Conservation (phyloP, 1,140 invertebrate species). For the Zaprionus davidi region DNA sequence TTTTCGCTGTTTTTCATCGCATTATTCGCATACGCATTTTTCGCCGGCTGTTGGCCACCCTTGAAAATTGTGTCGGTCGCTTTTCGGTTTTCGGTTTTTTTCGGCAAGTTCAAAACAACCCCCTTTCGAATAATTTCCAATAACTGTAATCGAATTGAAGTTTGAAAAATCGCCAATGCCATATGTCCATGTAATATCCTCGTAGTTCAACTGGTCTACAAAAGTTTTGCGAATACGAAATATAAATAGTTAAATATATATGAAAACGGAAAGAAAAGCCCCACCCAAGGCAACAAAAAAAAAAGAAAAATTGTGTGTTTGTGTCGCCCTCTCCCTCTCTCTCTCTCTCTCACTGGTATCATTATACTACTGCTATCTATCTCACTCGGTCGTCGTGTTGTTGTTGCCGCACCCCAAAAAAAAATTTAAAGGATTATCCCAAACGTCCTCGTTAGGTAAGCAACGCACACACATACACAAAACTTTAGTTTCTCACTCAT, state of each 20-base stretch:
- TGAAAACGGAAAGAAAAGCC: conserved; percentile 53
- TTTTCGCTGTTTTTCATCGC: conserved; percentile 1
- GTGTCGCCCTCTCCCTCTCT: conserved; percentile 24
- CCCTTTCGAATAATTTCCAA: conserved; percentile 36
- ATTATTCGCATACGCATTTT: conserved; percentile 4
- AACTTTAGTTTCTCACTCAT: conserved; percentile 7
- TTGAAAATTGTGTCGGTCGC: conserved; percentile 44
- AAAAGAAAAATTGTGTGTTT: conserved; percentile 64
- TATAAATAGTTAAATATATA: background rate
- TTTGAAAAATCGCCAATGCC: conserved; percentile 20
- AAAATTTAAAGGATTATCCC: conserved; percentile 73
- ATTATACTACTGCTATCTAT: background rate
- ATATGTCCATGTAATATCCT: background rate
- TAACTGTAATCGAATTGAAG: conserved; percentile 36
- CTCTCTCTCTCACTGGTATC: background rate
- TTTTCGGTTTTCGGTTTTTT: conserved; percentile 27
- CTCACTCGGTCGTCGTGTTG: conserved; percentile 7
- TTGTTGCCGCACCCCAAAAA: conserved; percentile 65
- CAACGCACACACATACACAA: conserved; percentile 1
- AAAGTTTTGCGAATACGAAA: background rate
- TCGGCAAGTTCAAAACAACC: conserved; percentile 44
- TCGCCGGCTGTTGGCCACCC: conserved; percentile 40
- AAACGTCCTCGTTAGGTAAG: conserved; percentile 55
- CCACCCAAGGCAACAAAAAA: conserved; percentile 57
- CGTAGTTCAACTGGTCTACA: background rate